Conservation (phyloP, 2,113 vertebrate genomes). For the Heterochromis multidens region DNA sequence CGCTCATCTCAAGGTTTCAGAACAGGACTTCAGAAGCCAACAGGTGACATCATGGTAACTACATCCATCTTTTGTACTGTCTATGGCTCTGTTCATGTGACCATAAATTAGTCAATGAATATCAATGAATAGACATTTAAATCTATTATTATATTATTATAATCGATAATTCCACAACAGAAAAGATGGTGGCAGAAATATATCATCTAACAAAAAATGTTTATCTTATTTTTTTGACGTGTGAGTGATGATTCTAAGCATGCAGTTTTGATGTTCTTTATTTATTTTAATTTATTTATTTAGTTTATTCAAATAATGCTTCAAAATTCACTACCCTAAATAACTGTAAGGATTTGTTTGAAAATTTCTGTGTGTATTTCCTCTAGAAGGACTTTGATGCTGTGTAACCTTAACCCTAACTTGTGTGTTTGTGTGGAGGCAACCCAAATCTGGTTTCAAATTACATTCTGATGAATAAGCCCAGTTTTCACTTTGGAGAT, state of each 20-base stretch:
- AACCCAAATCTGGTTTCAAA: background rate
- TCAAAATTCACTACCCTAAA: background rate
- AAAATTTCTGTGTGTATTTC: background rate
- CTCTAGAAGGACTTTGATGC: background rate
- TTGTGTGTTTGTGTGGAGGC: background rate
- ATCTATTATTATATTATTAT: too few species aligned
- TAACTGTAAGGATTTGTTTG: background rate
- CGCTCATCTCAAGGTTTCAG: background rate
- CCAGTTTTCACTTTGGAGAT: background rate
- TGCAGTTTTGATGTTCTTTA: background rate
- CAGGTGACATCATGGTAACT: background rate
- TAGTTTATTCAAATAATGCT: background rate
- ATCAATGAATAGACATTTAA: too few species aligned
- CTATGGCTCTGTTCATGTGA: too few species aligned
- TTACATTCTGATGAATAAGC: slow-evolving; percentile 5
- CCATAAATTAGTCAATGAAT: too few species aligned
- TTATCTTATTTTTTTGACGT: too few species aligned
- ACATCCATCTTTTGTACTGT: too few species aligned
- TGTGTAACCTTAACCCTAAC: background rate
- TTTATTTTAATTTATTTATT: background rate
- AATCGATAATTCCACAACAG: background rate
- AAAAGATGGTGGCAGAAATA: background rate
- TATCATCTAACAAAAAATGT: background rate
- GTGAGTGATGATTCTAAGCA: background rate
- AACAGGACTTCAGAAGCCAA: background rate